These are phyloP conservation scores for Myotis pilosus DNA, from an alignment of 2,797 vertebrate genomes.

Conservation along the genomic window DNA sequence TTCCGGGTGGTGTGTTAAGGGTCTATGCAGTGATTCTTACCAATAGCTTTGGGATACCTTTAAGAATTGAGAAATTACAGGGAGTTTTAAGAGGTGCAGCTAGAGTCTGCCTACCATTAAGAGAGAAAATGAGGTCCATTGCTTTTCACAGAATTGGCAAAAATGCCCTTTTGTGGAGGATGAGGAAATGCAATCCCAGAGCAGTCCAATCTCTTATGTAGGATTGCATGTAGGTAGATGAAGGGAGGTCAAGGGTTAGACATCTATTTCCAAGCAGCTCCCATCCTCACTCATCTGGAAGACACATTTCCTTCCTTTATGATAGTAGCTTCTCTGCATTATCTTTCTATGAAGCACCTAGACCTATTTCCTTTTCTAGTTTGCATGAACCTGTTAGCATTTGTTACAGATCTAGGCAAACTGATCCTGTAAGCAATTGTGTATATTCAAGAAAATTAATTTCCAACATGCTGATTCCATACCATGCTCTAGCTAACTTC, in stretches of 20 bases:
- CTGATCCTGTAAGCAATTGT: background rate
- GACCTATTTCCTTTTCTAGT: background rate
- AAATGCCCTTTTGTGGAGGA: constrained; percentile 39
- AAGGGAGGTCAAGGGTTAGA: background rate
- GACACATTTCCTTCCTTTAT: background rate
- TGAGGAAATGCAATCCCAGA: constrained; percentile 28
- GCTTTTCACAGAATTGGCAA: constrained; percentile 29
- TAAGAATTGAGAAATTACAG: constrained; percentile 38
- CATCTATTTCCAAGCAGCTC: background rate
- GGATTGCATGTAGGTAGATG: background rate
- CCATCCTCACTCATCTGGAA: background rate
- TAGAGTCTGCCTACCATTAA: background rate
- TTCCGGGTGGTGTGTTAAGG: background rate
- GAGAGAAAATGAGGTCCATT: constrained; percentile 24
- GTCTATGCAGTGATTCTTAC: background rate
- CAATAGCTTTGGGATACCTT: background rate
- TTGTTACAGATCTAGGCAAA: constrained; percentile 18
- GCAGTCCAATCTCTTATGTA: background rate
- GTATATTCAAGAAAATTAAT: background rate
- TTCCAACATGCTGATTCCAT: background rate
- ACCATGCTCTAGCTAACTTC: background rate
- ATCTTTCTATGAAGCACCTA: background rate
- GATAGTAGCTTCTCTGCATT: background rate
- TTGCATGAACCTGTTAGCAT: background rate
- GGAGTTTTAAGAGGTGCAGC: constrained; percentile 38